These are phyloP conservation scores for Macrotis lagotis DNA, from an alignment of 2,113 vertebrate genomes.

Conservation along the genomic window DNA sequence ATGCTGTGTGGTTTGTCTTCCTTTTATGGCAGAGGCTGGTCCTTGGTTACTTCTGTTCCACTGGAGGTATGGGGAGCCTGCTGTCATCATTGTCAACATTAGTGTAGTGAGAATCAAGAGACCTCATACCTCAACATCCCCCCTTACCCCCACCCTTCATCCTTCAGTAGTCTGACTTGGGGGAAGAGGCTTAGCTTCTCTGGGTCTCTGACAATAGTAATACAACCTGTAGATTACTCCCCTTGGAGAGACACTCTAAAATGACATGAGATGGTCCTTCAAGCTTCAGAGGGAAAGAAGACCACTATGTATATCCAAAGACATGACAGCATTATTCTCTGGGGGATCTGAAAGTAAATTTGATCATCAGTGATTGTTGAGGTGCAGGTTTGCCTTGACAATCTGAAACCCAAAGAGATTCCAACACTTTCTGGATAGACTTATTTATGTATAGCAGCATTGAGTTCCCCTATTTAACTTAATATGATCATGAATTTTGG, in stretches of 20 bases:
- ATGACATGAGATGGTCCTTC: neutral
- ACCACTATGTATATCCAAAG: neutral
- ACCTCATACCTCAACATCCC: neutral
- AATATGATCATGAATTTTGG: neutral
- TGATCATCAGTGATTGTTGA: neutral
- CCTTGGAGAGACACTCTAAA: neutral
- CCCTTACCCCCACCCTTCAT: neutral
- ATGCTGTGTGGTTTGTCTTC: neutral
- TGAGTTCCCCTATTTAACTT: neutral
- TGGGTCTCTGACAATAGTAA: neutral
- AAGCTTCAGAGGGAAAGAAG: neutral
- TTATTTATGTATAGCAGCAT: neutral
- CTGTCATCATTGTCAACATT: neutral
- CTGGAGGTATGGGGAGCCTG: constrained; percentile 19
- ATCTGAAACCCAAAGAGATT: neutral
- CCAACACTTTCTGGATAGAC: neutral
- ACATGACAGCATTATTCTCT: neutral
- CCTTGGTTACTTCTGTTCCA: constrained; percentile 33
- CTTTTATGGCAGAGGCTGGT: neutral
- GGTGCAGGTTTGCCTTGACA: too few species aligned
- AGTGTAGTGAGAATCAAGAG: neutral
- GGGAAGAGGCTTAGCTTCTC: neutral
- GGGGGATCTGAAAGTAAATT: neutral
- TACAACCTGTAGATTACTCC: neutral
- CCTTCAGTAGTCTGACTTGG: neutral